A percentile compares a stretch with the other conserved stretches of the same genome.
These are phyloP conservation scores for Morpho helenor DNA, from an alignment of 2,888 invertebrate genomes.

Conservation along the genomic window DNA sequence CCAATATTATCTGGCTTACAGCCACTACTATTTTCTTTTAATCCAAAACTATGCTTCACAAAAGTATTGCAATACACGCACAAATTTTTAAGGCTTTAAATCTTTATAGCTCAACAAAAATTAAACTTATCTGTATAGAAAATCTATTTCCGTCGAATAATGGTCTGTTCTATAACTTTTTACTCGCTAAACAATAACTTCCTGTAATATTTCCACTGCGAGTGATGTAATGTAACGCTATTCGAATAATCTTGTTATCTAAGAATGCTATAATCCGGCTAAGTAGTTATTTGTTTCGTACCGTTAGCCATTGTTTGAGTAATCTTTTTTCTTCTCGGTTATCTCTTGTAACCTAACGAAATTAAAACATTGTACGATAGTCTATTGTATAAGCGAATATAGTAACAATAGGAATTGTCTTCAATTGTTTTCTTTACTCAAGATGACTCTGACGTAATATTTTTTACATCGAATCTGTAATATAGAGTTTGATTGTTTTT, in stretches of 20 bases:
- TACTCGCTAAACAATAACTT: constrained; percentile 10
- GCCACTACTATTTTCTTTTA: too few relatives aligned
- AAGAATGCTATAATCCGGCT: constrained; percentile 21
- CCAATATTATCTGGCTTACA: too few relatives aligned
- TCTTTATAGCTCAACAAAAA: too few relatives aligned
- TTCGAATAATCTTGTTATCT: constrained; percentile 25
- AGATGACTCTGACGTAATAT: neutral
- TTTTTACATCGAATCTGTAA: neutral
- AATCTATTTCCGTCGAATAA: neutral
- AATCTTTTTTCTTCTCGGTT: constrained; percentile 1
- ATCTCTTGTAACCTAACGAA: constrained; percentile 5
- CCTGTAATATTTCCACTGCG: constrained; percentile 21
- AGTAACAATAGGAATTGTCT: neutral
- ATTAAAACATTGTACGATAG: constrained; percentile 8
- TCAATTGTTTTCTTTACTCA: neutral
- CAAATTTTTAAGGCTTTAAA: too few relatives aligned
- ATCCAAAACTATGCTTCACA: too few relatives aligned
- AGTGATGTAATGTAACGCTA: constrained; percentile 19
- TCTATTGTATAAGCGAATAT: constrained; percentile 1
- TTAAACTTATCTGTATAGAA: neutral
- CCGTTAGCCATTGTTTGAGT: constrained; percentile 20
- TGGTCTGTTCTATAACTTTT: neutral
- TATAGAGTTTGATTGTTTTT: too few relatives aligned
- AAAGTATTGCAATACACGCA: too few relatives aligned
- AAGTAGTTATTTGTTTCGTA: constrained; percentile 19